Conservation (phyloP, 30 jellyfish, hydroid and myxozoan species). For the Aurelia sp. region DNA sequence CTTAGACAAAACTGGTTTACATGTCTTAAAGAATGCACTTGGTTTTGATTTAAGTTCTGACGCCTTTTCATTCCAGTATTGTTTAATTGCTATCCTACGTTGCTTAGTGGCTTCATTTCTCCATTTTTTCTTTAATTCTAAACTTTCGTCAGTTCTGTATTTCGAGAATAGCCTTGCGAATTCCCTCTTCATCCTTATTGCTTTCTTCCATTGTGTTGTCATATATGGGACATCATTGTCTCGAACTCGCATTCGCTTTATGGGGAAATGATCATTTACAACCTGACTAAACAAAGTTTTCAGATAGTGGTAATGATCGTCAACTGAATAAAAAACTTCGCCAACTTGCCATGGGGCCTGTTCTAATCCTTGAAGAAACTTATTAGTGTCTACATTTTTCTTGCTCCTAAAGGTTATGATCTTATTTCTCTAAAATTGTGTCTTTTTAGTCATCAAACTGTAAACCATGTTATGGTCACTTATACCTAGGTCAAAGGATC, state of each 20-base stretch:
- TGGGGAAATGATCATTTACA: background rate
- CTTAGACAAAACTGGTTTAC: slow-evolving; percentile 10
- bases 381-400: background rate
- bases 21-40: slow-evolving; percentile 22
- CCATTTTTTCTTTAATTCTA: slow-evolving; percentile 12
- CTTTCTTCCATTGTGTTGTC: slow-evolving; percentile 24
- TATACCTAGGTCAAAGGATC: slow-evolving; percentile 26
- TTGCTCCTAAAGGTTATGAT: slow-evolving; percentile 33
- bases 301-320: slow-evolving; percentile 24
- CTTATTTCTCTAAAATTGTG: slow-evolving; percentile 4
- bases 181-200: slow-evolving; percentile 10
- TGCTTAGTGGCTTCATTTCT: slow-evolving; percentile 19
- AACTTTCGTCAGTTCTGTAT: too few relatives aligned
- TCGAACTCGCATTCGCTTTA: background rate
- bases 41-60: slow-evolving; percentile 34
- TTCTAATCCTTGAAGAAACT: slow-evolving; percentile 7
- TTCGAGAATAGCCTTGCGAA: slow-evolving; percentile 17
- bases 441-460: slow-evolving; percentile 30
- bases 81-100: slow-evolving; percentile 8
- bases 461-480: slow-evolving; percentile 17
- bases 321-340: slow-evolving; percentile 4
- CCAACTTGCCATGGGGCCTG: slow-evolving; percentile 43
- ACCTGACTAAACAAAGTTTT: slow-evolving; percentile 5
- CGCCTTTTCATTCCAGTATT: slow-evolving; percentile 25
- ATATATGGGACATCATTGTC: background rate